phyloP scores from a whole-genome alignment of 2,113 vertebrate genomes.

The rat (Rattus norvegicus) region DNA sequence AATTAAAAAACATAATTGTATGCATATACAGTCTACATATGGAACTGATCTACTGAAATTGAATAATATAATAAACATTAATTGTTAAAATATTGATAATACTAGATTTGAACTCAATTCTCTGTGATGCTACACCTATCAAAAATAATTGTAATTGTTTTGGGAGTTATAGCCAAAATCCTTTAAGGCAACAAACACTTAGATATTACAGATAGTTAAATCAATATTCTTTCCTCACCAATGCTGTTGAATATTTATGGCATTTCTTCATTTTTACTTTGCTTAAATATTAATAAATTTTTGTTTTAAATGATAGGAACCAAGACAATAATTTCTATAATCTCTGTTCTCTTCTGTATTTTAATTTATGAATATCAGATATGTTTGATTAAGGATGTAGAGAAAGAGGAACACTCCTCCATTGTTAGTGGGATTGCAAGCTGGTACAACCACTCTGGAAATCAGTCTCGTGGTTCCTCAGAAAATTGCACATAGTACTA shows the following conservation, averaged over 20 bases:
- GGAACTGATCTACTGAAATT: not conserved
- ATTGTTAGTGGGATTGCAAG: too few relatives aligned
- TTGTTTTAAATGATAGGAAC: not conserved
- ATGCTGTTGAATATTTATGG: not conserved
- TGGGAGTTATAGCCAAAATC: not conserved
- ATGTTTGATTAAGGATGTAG: not conserved
- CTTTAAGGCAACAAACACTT: not conserved
- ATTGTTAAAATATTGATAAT: not conserved
- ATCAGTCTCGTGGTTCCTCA: too few relatives aligned
- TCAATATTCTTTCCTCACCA: not conserved
- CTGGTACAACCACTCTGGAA: too few relatives aligned
- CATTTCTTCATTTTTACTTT: not conserved
- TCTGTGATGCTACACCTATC: not conserved
- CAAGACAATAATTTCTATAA: not conserved
- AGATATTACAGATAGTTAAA: not conserved
- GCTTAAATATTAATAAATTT: not conserved
- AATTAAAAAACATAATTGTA: not conserved
- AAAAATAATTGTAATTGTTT: too few relatives aligned
- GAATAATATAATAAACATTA: not conserved
- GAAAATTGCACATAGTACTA: too few relatives aligned
- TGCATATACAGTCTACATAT: not conserved
- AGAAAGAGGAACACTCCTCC: too few relatives aligned
- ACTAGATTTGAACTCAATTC: not conserved
- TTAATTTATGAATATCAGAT: not conserved
- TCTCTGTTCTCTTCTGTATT: not conserved